Evolutionary conservation across 2,888 invertebrate species (phyloP).

Genomic region (Calliopum simillimum): DNA sequence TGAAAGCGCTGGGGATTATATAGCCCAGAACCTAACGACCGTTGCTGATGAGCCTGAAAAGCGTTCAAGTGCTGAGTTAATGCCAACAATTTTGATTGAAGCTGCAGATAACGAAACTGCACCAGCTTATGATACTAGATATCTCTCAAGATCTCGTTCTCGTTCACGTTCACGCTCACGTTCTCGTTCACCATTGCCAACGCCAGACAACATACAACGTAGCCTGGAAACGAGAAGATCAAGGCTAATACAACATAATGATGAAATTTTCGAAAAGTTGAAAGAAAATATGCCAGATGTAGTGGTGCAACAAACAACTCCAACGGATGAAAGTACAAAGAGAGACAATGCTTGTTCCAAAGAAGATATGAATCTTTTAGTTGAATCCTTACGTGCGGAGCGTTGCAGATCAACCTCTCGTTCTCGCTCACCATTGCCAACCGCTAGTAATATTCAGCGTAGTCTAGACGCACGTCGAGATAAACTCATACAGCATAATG

Average conservation of each 20-base stretch:
- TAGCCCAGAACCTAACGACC: constrained; percentile 42
- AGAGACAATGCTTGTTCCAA: background rate
- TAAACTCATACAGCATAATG: constrained; percentile 43
- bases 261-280: constrained; percentile 48
- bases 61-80: background rate
- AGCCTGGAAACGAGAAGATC: constrained; percentile 47
- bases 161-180: constrained; percentile 43
- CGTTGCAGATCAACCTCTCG: constrained; percentile 48
- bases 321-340: background rate
- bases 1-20: background rate
- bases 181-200: constrained; percentile 51
- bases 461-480: constrained; percentile 44
- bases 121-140: background rate
- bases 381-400: constrained; percentile 52
- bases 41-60: constrained; percentile 52
- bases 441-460: constrained; percentile 52
- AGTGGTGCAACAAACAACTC: background rate
- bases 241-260: constrained; percentile 50
- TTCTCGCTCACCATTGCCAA: constrained; percentile 55
- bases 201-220: constrained; percentile 46
- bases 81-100: background rate
- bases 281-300: constrained; percentile 31
- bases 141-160: background rate
- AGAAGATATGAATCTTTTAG: constrained; percentile 49
- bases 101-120: background rate